These are phyloP conservation scores for Cylindroiulus punctatus DNA, from an alignment of 2,888 invertebrate genomes.

Conservation along the genomic window DNA sequence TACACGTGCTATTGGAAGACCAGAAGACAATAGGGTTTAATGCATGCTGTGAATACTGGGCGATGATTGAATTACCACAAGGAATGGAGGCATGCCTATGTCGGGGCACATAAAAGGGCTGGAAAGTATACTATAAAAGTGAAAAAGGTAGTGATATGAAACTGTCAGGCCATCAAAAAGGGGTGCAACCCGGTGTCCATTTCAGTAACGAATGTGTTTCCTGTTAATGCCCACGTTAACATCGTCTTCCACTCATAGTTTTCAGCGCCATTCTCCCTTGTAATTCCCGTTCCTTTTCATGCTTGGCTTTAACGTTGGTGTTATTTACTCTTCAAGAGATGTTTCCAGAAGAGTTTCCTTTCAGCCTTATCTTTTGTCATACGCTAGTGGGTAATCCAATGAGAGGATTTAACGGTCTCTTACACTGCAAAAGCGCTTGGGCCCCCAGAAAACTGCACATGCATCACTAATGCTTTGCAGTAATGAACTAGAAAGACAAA, in stretches of 20 bases:
- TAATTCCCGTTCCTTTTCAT: constrained; percentile 25
- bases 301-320: constrained; percentile 25
- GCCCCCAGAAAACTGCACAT: not conserved
- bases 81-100: not conserved
- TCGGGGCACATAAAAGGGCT: constrained; percentile 35
- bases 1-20: not conserved
- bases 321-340: constrained; percentile 38
- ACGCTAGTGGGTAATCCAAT: constrained; percentile 43
- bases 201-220: constrained; percentile 40
- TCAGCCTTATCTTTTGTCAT: constrained; percentile 45
- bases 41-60: constrained; percentile 10
- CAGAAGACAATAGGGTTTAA: constrained; percentile 31
- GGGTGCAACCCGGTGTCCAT: constrained; percentile 35
- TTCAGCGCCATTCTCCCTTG: not conserved
- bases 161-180: constrained; percentile 37
- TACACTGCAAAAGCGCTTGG: not conserved
- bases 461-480: constrained; percentile 14
- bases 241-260: not conserved
- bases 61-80: constrained; percentile 29
- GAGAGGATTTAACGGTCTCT: constrained; percentile 44
- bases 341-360: constrained; percentile 43
- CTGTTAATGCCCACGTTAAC: constrained; percentile 43
- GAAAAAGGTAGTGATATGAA: constrained; percentile 45
- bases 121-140: not conserved
- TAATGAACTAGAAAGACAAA: constrained; percentile 30